Base-by-base conservation (phyloP, 2,888 invertebrate species). In the Drosophila affinis region DNA sequence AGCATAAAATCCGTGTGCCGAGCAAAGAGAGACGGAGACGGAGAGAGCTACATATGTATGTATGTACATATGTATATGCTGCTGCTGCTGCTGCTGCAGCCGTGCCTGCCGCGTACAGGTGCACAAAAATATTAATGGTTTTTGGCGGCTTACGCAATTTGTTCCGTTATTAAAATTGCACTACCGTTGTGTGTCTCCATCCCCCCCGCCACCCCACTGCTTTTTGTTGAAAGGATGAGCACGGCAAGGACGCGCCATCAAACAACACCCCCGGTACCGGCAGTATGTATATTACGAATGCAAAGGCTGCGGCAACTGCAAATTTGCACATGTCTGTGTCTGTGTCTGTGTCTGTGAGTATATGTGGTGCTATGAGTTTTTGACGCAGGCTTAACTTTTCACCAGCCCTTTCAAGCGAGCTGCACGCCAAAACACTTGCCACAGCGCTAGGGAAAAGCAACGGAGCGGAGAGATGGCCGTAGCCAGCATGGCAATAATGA, bases 81-180 rank as follows among this genome's bases (percentile, higher is more conserved):
- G 34, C 49, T 46, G 12, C 12, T 5, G 29, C 10, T 47, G 34
- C 17, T 24, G 55, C 62, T 62, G 61, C 57, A 73, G 46, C 4
- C 24, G 24, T 24, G 24, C 3, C 53, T 53, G 63, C 65, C 34
- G 62, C 57, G 65, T 84, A 71, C 85, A 87, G 87, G 85, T 87
- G 87, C 75, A 71, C 75, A 60, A 64, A 68, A 81, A 79, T 81
- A 81, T 83, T 83, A 83, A 87, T 87, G 85, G 72, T 87, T 79
- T 71, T 84, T 71, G 85, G 72, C 72, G 70, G 87, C 82, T 75
- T 74, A 72, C 87, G 71, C 74, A 81, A 85, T 79, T 84, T 73
- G 68, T 55, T 73, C 70, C 67, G 60, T 75, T 81, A 77, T 81
- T 85, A 79, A 87, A 77, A 69, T 62, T 59, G 64, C 80, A 74